Evolutionary conservation across 2,113 vertebrate genomes (phyloP).

Genomic region (Plecturocebus donacophilus): DNA sequence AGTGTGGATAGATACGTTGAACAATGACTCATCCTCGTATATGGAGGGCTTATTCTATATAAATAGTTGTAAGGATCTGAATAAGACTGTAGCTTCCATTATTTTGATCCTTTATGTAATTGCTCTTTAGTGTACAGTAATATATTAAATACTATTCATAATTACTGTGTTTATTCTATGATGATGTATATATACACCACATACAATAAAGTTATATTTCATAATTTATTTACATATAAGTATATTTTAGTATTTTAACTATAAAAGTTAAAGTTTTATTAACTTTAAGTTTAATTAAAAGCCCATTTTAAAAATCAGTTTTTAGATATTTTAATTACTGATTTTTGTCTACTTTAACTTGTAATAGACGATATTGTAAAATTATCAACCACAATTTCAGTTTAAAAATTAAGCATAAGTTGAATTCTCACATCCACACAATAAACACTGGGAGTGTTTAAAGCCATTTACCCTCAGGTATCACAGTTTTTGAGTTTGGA

Average conservation of each 20-base stretch:
- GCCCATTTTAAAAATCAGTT: conserved; percentile 18
- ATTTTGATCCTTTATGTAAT: not conserved
- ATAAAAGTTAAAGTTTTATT: not conserved
- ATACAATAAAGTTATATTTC: not conserved
- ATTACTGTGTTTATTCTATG: conserved; percentile 2
- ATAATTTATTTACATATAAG: not conserved
- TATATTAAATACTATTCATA: not conserved
- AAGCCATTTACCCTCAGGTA: not conserved
- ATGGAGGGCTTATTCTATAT: not conserved
- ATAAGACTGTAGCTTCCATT: not conserved
- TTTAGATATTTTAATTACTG: conserved; percentile 56
- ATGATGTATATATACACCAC: not conserved
- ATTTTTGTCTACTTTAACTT: conserved; percentile 56
- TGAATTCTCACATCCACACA: conserved; percentile 26
- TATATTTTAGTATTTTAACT: not conserved
- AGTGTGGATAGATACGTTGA: not conserved
- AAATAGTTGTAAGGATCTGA: not conserved
- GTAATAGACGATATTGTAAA: conserved; percentile 38
- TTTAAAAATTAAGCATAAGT: conserved; percentile 58
- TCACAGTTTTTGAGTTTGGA: conserved; percentile 27
- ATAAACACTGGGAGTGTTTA: not conserved
- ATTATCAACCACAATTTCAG: conserved; percentile 42
- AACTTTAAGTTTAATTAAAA: conserved; percentile 37
- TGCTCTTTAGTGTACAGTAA: not conserved
- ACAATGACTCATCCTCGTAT: not conserved